Percentiles rank a stretch among this genome's conserved stretches.
Conservation (phyloP, 1,140 invertebrate genomes). For the Heliothis virescens region DNA sequence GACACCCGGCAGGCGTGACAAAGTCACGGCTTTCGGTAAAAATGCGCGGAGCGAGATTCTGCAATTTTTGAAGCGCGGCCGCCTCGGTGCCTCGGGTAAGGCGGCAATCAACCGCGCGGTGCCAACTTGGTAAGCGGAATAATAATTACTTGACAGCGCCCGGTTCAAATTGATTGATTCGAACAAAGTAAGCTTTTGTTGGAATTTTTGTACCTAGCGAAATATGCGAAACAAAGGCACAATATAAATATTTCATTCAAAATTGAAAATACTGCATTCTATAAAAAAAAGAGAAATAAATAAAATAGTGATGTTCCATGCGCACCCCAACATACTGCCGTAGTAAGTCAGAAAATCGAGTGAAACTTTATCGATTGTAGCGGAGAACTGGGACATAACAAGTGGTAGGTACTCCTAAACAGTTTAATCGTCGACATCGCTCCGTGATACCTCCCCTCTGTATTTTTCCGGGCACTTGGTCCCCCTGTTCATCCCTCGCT, state of each 20-base stretch:
- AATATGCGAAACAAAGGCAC: neutral
- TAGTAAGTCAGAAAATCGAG: slow-evolving; percentile 15
- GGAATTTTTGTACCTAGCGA: neutral
- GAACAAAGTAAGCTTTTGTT: slow-evolving; percentile 5
- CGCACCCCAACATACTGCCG: neutral
- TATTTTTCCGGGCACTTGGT: slow-evolving; percentile 48
- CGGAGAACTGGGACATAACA: slow-evolving; percentile 42
- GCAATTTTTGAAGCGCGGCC: slow-evolving; percentile 24
- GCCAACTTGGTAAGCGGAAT: slow-evolving; percentile 28
- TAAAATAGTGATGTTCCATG: slow-evolving; percentile 27
- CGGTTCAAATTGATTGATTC: slow-evolving; percentile 19
- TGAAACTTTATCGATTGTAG: slow-evolving; percentile 41
- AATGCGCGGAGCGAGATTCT: slow-evolving; percentile 32
- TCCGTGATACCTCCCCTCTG: slow-evolving; percentile 46
- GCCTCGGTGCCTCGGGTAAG: neutral
- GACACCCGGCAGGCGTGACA: slow-evolving; percentile 29
- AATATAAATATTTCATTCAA: no score
- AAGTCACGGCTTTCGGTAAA: slow-evolving; percentile 43
- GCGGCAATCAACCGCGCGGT: slow-evolving; percentile 11
- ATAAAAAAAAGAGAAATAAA: no score
- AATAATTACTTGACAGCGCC: slow-evolving; percentile 41
- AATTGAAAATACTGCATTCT: neutral
- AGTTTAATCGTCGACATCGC: slow-evolving; percentile 49
- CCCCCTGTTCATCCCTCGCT: slow-evolving; percentile 47
- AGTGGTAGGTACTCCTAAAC: slow-evolving; percentile 44